Evolutionary conservation across 2,888 invertebrate genomes (phyloP).

Genomic region (Dorcus hopei): DNA sequence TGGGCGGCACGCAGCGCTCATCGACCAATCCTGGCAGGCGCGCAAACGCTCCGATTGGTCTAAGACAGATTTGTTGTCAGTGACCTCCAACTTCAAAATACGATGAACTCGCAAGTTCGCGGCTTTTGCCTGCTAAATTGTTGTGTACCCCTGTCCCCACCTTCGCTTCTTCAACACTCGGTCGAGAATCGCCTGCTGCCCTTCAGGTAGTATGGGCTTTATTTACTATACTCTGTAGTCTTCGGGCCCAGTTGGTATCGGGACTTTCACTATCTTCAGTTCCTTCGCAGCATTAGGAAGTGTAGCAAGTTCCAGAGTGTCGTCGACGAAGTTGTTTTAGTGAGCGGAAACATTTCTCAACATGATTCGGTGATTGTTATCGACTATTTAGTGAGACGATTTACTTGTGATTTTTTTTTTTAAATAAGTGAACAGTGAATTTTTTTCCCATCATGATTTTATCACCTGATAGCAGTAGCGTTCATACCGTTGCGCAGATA

Average conservation of each 20-base stretch:
- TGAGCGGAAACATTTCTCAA: not conserved
- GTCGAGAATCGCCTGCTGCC: constrained; percentile 44
- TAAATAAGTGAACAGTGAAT: constrained; percentile 14
- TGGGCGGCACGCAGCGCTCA: constrained; percentile 43
- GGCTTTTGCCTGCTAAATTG: constrained; percentile 53
- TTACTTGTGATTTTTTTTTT: constrained; percentile 8
- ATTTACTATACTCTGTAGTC: constrained; percentile 47
- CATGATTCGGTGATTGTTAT: constrained; percentile 2
- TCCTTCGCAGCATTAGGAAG: constrained; percentile 39
- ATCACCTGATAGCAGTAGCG: constrained; percentile 64
- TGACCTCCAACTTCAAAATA: constrained; percentile 81
- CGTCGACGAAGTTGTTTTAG: not conserved
- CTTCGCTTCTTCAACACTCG: constrained; percentile 34
- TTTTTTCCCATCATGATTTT: constrained; percentile 53
- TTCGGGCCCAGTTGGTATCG: constrained; percentile 47
- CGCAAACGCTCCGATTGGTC: constrained; percentile 49
- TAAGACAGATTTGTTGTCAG: constrained; percentile 61
- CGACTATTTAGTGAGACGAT: not conserved
- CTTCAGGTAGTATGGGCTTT: constrained; percentile 49
- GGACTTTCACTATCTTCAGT: constrained; percentile 52
- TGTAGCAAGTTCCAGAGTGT: constrained; percentile 10
- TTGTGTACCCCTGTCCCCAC: constrained; percentile 54
- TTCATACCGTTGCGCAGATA: constrained; percentile 48
- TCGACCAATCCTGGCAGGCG: constrained; percentile 41
- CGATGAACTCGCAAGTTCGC: constrained; percentile 66